Conservation (phyloP, 1,140 invertebrate genomes). For the Lasioglossum albipes region DNA sequence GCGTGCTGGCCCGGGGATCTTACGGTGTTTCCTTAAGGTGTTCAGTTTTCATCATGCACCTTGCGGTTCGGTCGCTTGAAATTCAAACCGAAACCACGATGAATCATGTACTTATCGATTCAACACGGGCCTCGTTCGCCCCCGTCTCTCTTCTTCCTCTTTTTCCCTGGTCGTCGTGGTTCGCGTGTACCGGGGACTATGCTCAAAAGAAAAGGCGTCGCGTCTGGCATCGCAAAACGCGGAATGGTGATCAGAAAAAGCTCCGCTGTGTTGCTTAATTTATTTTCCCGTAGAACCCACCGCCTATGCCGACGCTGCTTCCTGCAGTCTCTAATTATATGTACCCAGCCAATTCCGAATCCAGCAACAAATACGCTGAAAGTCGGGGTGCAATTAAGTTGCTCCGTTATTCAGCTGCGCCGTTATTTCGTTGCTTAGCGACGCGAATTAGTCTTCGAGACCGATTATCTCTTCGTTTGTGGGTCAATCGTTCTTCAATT, state of each 20-base stretch:
- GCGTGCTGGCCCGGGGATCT: slow-evolving; percentile 9
- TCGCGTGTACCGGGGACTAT: slow-evolving; percentile 52
- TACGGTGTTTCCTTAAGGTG: slow-evolving; percentile 33
- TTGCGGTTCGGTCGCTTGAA: slow-evolving; percentile 66
- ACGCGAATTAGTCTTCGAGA: too few relatives aligned
- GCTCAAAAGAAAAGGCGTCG: slow-evolving; percentile 62
- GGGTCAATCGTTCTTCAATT: too few relatives aligned
- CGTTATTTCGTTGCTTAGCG: too few relatives aligned
- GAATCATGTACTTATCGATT: slow-evolving; percentile 76
- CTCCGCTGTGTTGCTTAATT: neutral
- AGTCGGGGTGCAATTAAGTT: neutral
- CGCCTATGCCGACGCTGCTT: neutral
- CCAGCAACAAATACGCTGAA: neutral
- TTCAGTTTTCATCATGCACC: slow-evolving; percentile 29
- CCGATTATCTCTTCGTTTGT: too few relatives aligned
- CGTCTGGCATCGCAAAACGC: slow-evolving; percentile 69
- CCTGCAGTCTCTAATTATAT: neutral
- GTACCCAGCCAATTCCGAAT: slow-evolving; percentile 7
- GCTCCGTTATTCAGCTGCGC: too few relatives aligned
- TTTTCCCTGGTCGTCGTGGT: slow-evolving; percentile 56
- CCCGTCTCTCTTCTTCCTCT: slow-evolving; percentile 59
- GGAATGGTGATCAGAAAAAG: neutral
- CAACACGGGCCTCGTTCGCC: slow-evolving; percentile 63
- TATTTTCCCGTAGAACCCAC: neutral
- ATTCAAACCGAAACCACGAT: slow-evolving; percentile 74